A percentile compares a stretch with the other conserved stretches of the same genome.
phyloP scores from a whole-genome alignment of 2,113 vertebrate genomes.

The Dipodomys stephensi region DNA sequence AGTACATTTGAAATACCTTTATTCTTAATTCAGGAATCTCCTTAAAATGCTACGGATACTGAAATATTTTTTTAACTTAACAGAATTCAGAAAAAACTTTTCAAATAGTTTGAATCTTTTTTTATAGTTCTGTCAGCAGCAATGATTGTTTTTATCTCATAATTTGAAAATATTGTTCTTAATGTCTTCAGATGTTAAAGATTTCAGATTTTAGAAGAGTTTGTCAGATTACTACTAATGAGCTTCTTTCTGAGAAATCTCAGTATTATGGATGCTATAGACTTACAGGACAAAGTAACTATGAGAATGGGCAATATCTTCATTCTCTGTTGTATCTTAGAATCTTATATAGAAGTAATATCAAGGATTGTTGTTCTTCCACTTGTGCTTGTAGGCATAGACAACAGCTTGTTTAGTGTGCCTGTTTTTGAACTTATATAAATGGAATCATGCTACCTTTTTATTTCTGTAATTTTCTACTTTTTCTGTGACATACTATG shows the following conservation, averaged over 20 bases:
- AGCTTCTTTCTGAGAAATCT: background rate
- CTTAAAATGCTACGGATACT: background rate
- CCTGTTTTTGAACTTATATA: background rate
- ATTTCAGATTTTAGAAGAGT: background rate
- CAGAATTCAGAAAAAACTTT: conserved; percentile 7
- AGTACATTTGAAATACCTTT: conserved; percentile 14
- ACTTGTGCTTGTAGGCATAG: background rate
- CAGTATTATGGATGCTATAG: background rate
- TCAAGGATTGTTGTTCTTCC: background rate
- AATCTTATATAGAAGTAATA: too few species aligned
- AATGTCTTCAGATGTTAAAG: background rate
- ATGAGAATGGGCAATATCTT: background rate
- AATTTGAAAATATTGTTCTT: background rate
- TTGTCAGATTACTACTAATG: too few species aligned
- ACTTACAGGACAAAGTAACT: background rate
- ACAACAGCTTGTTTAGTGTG: background rate
- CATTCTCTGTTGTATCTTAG: too few species aligned
- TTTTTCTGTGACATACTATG: background rate
- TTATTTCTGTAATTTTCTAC: background rate
- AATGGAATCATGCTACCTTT: background rate
- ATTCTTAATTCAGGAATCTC: conserved; percentile 20
- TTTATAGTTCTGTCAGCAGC: background rate
- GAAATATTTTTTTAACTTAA: background rate
- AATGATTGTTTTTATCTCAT: background rate
- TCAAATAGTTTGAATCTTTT: conserved; percentile 1